phyloP scores from a whole-genome alignment of 2,113 vertebrate genomes.

The Misgurnus anguillicaudatus region DNA sequence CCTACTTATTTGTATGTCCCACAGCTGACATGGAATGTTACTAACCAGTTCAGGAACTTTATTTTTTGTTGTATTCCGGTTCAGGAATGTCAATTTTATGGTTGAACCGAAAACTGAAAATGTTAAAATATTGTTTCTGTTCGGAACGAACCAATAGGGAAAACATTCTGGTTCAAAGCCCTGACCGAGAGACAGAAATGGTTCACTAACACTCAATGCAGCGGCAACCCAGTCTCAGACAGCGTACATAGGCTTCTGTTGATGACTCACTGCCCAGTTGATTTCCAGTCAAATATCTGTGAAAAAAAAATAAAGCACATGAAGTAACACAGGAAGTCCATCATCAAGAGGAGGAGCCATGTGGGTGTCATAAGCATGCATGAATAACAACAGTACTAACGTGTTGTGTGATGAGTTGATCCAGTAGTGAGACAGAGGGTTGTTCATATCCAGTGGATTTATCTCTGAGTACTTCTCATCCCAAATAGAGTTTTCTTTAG shows the following conservation, averaged over 20 bases:
- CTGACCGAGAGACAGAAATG: not conserved
- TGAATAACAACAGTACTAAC: constrained; percentile 73
- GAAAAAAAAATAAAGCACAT: constrained; percentile 1
- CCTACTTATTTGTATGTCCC: no score
- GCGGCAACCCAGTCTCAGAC: constrained; percentile 91
- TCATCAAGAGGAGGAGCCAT: not conserved
- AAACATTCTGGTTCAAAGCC: no score
- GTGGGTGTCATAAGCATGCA: constrained; percentile 1
- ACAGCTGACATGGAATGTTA: no score
- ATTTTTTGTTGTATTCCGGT: no score
- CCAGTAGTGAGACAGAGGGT: constrained; percentile 97
- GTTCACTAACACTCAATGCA: constrained; percentile 90
- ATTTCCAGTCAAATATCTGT: constrained; percentile 96
- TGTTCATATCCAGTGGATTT: constrained; percentile 89
- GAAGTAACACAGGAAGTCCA: constrained; percentile 27
- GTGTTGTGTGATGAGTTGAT: constrained; percentile 98
- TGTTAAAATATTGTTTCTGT: no score
- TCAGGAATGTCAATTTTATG: no score
- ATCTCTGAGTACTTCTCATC: constrained; percentile 86
- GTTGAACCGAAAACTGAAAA: no score
- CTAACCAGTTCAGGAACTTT: no score
- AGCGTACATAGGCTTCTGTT: constrained; percentile 91
- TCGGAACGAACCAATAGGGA: no score
- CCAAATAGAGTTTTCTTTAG: constrained; percentile 96
- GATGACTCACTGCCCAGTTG: constrained; percentile 97